Evolutionary conservation across 2,888 invertebrate genomes (phyloP).

Genomic region (Eumerus sabulonum): DNA sequence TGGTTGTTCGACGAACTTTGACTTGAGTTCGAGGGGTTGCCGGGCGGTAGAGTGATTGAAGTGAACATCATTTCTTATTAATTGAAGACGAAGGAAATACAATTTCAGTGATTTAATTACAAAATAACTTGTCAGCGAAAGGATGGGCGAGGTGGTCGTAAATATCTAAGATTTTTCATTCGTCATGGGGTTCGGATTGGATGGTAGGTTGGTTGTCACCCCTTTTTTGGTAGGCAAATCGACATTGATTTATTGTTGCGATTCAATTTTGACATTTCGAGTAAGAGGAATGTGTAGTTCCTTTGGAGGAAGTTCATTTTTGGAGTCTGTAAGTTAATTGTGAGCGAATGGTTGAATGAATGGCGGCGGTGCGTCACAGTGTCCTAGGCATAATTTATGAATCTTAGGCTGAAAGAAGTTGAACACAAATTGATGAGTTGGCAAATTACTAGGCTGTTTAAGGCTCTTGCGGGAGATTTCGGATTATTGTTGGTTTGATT

Average conservation of each 20-base stretch:
- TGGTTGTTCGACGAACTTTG: slow-evolving; percentile 50
- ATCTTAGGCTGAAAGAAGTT: slow-evolving; percentile 1
- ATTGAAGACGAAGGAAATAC: slow-evolving; percentile 70
- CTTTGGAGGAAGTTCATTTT: slow-evolving; percentile 51
- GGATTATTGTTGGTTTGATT: no score
- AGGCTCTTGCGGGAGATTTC: background rate
- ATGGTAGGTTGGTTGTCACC: slow-evolving; percentile 38
- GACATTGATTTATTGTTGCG: slow-evolving; percentile 67
- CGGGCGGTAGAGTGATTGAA: slow-evolving; percentile 69
- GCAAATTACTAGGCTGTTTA: slow-evolving; percentile 20
- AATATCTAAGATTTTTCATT: slow-evolving; percentile 48
- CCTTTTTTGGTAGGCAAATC: slow-evolving; percentile 50
- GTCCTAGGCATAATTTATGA: slow-evolving; percentile 35
- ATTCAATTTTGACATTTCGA: slow-evolving; percentile 7
- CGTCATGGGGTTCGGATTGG: background rate
- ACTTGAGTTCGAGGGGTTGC: slow-evolving; percentile 32
- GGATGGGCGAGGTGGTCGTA: slow-evolving; percentile 1
- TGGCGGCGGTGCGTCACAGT: slow-evolving; percentile 32
- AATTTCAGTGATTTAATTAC: slow-evolving; percentile 71
- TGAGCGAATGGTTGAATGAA: background rate
- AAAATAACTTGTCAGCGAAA: slow-evolving; percentile 55
- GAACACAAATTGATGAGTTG: slow-evolving; percentile 35
- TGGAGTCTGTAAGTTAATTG: slow-evolving; percentile 59
- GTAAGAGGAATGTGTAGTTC: slow-evolving; percentile 53
- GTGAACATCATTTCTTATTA: slow-evolving; percentile 71